These are phyloP conservation scores for Actenoides hombroni DNA, from an alignment of 2,113 vertebrate species.

Conservation along the genomic window DNA sequence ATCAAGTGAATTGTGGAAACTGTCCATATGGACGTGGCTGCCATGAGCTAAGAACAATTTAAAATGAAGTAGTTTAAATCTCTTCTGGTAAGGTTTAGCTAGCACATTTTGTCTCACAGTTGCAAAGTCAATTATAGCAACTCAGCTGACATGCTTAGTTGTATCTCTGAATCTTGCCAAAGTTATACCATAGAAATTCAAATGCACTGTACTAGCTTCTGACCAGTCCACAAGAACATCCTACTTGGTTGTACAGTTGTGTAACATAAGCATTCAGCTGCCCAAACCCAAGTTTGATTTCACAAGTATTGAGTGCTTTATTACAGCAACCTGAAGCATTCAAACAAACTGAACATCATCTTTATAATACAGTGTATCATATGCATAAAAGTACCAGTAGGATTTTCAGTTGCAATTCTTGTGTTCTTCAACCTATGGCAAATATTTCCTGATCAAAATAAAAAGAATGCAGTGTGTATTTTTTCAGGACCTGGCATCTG, in stretches of 20 bases:
- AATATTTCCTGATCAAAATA: slow-evolving; percentile 50
- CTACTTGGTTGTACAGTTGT: background rate
- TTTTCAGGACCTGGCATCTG: slow-evolving; percentile 63
- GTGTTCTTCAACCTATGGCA: slow-evolving; percentile 79
- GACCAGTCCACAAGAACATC: background rate
- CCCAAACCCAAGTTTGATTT: slow-evolving; percentile 60
- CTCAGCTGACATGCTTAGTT: background rate
- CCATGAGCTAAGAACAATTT: background rate
- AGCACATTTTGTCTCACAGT: background rate
- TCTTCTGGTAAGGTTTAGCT: background rate
- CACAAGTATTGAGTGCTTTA: slow-evolving; percentile 86
- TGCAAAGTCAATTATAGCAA: background rate
- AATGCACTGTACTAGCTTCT: slow-evolving; percentile 40
- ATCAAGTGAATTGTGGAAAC: background rate
- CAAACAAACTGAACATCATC: slow-evolving; percentile 80
- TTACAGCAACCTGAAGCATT: slow-evolving; percentile 87
- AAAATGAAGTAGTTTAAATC: background rate
- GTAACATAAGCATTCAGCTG: slow-evolving; percentile 25
- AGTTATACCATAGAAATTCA: background rate
- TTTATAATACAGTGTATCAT: slow-evolving; percentile 82
- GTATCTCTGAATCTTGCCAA: background rate
- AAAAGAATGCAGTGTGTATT: slow-evolving; percentile 83
- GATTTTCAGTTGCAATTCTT: slow-evolving; percentile 74
- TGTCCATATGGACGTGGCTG: background rate
- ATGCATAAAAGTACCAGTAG: slow-evolving; percentile 85